phyloP scores from a whole-genome alignment of 2,888 invertebrate genomes.

The Dexiosoma caninum region DNA sequence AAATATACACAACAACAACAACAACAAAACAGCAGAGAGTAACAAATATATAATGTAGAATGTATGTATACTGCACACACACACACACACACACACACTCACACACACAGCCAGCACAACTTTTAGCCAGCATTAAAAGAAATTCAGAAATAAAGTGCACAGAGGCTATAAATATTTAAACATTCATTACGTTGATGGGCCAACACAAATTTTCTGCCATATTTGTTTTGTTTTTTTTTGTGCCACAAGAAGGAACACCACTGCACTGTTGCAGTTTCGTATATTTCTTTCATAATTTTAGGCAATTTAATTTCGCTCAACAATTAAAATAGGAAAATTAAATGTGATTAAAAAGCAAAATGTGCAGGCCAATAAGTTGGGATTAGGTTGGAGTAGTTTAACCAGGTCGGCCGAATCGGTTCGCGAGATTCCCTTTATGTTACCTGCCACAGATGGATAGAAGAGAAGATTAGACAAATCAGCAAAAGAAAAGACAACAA shows the following conservation, averaged over 20 bases:
- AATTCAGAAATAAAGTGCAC: slow-evolving; percentile 7
- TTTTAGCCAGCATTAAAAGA: slow-evolving; percentile 26
- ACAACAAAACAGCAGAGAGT: too few species aligned
- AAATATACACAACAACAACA: slow-evolving; percentile 26
- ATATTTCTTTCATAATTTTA: background rate
- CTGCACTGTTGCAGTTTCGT: slow-evolving; percentile 4
- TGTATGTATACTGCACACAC: too few species aligned
- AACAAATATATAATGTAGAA: too few species aligned
- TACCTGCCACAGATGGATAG: too few species aligned
- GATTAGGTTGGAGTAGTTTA: too few species aligned
- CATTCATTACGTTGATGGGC: slow-evolving; percentile 38
- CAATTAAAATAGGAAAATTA: slow-evolving; percentile 33
- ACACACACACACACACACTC: background rate
- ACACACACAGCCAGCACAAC: background rate
- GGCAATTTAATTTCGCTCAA: background rate
- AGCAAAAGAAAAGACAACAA: too few species aligned
- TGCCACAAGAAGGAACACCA: background rate
- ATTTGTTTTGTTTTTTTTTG: background rate
- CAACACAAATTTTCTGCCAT: slow-evolving; percentile 38
- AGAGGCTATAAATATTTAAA: slow-evolving; percentile 31
- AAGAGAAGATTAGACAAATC: too few species aligned
- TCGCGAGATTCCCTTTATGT: too few species aligned
- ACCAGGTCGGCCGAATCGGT: too few species aligned
- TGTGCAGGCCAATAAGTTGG: too few species aligned
- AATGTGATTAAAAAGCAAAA: background rate